Base-by-base conservation (phyloP, 2,113 vertebrate genomes). In the Poeciliopsis retropinna region DNA sequence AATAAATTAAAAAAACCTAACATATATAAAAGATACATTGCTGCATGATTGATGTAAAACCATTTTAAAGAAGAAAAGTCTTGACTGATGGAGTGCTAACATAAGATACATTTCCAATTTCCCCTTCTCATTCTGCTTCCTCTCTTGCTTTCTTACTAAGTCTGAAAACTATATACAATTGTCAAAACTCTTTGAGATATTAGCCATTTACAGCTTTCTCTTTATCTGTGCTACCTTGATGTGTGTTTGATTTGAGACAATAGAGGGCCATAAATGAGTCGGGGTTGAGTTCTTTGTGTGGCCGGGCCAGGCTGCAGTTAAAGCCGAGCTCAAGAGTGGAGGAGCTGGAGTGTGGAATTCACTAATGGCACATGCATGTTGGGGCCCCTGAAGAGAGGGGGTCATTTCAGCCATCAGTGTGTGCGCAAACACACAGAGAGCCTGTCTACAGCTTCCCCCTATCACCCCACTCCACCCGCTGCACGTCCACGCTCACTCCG, bases 331-430 rank as follows among this genome's bases (percentile, higher is more conserved):
- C 85, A 68, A 41, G 84, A 91, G 88, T 86, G 81, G 87, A 92
- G 90, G 90, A 92, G 89, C 89, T 68, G 91, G 89, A 89, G 92
- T 92, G 91, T 92, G 93, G 93, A 94, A 94, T 94, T 94, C 88
- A 89, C 92, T 94, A 94, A 95, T 94, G 92, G 93, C 91, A 93
- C 91, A 93, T 92, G 89, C 89, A 92, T 90, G 90, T 91, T 74
- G 92, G 92, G 92, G 93, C 89, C 93, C 88, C 88, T 86, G 88
- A 90, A 84, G 87, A 85, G 85, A 88, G 86, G 87, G 90, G 91
- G 86, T 89, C 89, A 92, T 88, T 92, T 91, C 88, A 91, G 87
- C 90, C 87, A 91, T 82, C 90, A 90, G 85, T 90, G 87, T 92
- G 89, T 92, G 88, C 90, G 85, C 87, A 93, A 91, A 92, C 91